These are phyloP conservation scores for Orthonevra nobilis DNA, from an alignment of 2,888 invertebrate species.

Conservation along the genomic window DNA sequence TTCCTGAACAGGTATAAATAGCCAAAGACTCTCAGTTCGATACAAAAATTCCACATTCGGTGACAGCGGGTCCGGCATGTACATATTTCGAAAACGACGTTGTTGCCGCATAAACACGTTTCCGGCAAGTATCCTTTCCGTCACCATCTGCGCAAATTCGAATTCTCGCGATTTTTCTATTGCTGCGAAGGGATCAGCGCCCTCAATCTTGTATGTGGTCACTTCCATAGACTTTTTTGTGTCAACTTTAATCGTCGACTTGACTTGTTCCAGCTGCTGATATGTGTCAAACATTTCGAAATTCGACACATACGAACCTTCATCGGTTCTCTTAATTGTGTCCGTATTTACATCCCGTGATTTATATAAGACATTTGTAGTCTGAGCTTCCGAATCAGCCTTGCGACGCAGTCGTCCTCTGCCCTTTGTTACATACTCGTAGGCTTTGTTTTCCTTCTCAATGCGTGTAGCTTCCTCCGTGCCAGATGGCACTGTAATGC, in stretches of 20 bases:
- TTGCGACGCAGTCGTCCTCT: conserved; percentile 86
- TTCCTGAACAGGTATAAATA: conserved; percentile 81
- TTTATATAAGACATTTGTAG: conserved; percentile 83
- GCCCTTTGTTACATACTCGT: conserved; percentile 85
- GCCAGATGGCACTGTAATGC: conserved; percentile 83
- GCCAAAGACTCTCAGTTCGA: conserved; percentile 85
- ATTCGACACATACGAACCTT: conserved; percentile 85
- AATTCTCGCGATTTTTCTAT: conserved; percentile 79
- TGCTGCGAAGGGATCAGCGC: conserved; percentile 74
- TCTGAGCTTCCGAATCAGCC: conserved; percentile 86
- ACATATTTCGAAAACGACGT: conserved; percentile 86
- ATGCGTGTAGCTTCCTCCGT: conserved; percentile 82
- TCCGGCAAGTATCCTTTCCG: conserved; percentile 87
- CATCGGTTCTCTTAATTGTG: conserved; percentile 80
- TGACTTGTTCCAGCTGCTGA: conserved; percentile 78
- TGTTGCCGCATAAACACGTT: conserved; percentile 85
- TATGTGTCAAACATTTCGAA: conserved; percentile 91
- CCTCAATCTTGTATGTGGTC: conserved; percentile 77
- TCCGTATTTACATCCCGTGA: conserved; percentile 84
- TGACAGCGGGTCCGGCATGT: conserved; percentile 83
- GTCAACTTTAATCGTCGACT: conserved; percentile 75
- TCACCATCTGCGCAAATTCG: conserved; percentile 84
- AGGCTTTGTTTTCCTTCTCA: conserved; percentile 84
- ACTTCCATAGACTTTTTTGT: conserved; percentile 81
- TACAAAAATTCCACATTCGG: conserved; percentile 85